phyloP scores from a whole-genome alignment of 2,797 vertebrate species.

The Ispidina picta region DNA sequence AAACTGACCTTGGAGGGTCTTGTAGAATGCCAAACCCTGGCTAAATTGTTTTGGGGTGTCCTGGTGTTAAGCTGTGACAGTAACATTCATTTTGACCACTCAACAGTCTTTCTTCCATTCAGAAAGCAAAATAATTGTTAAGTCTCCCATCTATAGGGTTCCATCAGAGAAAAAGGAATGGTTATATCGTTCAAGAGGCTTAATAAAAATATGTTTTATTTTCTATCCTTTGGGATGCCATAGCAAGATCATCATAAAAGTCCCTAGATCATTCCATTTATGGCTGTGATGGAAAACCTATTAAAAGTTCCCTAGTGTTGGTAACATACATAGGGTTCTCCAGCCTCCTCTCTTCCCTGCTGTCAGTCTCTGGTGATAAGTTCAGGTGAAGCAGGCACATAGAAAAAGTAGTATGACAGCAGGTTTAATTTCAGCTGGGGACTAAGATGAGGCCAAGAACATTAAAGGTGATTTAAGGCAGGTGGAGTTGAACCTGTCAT shows the following conservation, averaged over 20 bases:
- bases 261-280: conserved; percentile 12
- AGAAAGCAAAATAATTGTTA: not conserved
- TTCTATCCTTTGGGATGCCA: conserved; percentile 11
- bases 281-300: conserved; percentile 50
- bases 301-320: not conserved
- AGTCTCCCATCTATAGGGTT: not conserved
- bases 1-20: not conserved
- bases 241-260: not conserved
- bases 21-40: not conserved
- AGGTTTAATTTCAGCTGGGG: conserved; percentile 46
- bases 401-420: conserved; percentile 17
- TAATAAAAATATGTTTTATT: conserved; percentile 68
- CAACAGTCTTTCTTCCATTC: not conserved
- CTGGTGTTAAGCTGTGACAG: not conserved
- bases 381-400: conserved; percentile 29
- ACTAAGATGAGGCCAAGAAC: conserved; percentile 26
- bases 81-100: not conserved
- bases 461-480: conserved; percentile 69
- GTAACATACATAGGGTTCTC: not conserved
- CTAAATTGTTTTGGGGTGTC: not conserved
- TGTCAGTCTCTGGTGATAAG: conserved; percentile 2
- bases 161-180: conserved; percentile 14
- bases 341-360: not conserved
- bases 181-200: conserved; percentile 42
- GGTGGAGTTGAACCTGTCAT: conserved; percentile 36